Evolutionary conservation across 30 jellyfish, hydroid and myxozoan genomes (phyloP).

Genomic region (Hydractinia symbiolongicarpus): DNA sequence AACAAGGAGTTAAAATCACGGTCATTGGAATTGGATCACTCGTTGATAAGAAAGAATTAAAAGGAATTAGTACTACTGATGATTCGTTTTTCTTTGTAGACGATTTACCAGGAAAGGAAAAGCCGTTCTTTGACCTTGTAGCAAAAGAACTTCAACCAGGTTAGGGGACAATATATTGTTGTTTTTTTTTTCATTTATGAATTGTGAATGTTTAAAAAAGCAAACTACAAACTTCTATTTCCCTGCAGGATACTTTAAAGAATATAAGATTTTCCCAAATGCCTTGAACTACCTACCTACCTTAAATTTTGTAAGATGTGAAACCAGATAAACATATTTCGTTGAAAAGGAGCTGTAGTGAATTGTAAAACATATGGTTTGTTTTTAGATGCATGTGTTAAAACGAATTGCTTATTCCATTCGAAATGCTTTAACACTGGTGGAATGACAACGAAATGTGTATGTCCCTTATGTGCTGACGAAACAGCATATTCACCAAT

Average conservation of each 20-base stretch:
- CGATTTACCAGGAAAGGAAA: conserved; percentile 34
- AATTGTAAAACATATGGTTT: too few relatives aligned
- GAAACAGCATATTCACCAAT: conserved; percentile 39
- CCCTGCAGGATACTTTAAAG: too few relatives aligned
- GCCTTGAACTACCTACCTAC: too few relatives aligned
- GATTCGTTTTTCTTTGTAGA: conserved; percentile 53
- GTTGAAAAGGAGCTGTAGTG: not conserved
- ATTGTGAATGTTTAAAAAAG: not conserved
- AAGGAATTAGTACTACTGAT: conserved; percentile 22
- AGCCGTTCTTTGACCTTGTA: conserved; percentile 40
- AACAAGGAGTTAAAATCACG: conserved; percentile 52
- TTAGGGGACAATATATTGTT: not conserved
- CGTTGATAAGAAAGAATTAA: conserved; percentile 27
- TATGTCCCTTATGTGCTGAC: conserved; percentile 72
- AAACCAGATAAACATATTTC: too few relatives aligned
- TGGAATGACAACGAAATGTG: conserved; percentile 53
- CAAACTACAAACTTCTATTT: not conserved
- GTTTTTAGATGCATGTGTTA: conserved; percentile 52
- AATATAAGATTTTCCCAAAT: too few relatives aligned
- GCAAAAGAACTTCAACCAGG: conserved; percentile 62
- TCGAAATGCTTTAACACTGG: conserved; percentile 41
- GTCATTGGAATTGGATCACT: conserved; percentile 60
- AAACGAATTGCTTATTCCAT: conserved; percentile 31
- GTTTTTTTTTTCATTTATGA: not conserved
- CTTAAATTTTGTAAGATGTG: too few relatives aligned